These are phyloP conservation scores for Nycteola revayana DNA, from an alignment of 2,888 invertebrate species.

Conservation along the genomic window DNA sequence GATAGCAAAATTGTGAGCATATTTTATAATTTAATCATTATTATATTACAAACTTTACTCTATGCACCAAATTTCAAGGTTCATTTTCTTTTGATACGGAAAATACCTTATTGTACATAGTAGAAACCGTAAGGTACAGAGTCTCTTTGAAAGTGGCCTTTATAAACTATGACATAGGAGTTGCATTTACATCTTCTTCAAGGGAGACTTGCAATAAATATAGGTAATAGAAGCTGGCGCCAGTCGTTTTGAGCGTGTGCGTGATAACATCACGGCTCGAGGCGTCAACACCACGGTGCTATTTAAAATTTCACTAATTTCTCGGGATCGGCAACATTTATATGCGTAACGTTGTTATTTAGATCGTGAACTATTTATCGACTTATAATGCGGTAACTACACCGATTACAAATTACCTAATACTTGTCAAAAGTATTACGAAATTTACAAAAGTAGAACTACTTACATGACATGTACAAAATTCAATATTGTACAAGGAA, in stretches of 20 bases:
- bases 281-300: conserved; percentile 54
- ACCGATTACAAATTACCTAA: conserved; percentile 2
- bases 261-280: conserved; percentile 65
- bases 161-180: conserved; percentile 55
- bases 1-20: conserved; percentile 73
- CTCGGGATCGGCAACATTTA: conserved; percentile 22
- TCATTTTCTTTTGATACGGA: conserved; percentile 29
- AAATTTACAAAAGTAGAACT: conserved; percentile 15
- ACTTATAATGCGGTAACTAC: conserved; percentile 1
- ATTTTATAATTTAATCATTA: conserved; percentile 58
- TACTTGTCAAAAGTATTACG: conserved; percentile 18
- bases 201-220: conserved; percentile 52
- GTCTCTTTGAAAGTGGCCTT: conserved; percentile 55
- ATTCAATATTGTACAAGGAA: conserved; percentile 14
- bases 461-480: conserved; percentile 6
- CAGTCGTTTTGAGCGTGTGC: conserved; percentile 56
- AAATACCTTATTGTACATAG: conserved; percentile 39
- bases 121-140: conserved; percentile 49
- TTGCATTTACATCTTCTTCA: conserved; percentile 59
- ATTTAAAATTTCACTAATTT: conserved; percentile 53
- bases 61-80: conserved; percentile 38
- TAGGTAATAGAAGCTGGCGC: conserved; percentile 68
- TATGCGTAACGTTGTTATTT: conserved; percentile 20
- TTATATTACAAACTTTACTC: conserved; percentile 29
- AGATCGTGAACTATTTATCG: conserved; percentile 17